These are phyloP conservation scores for Odontesthes bonariensis DNA, from an alignment of 2,113 vertebrate genomes.

Conservation along the genomic window DNA sequence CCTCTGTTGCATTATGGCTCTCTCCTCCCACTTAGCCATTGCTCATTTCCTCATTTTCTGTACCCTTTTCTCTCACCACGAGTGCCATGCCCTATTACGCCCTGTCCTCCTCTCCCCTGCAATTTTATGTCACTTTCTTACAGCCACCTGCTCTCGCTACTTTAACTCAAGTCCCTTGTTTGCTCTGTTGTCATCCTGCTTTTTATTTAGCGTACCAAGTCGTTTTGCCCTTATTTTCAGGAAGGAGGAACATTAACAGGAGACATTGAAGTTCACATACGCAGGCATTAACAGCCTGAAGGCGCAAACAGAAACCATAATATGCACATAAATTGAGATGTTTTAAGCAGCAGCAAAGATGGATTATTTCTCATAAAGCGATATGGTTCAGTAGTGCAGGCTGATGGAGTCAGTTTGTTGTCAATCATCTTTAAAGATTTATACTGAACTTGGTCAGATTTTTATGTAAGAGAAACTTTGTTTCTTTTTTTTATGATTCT, in stretches of 20 bases:
- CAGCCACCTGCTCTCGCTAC: constrained; percentile 44
- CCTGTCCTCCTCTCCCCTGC: constrained; percentile 9
- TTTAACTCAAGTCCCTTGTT: constrained; percentile 5
- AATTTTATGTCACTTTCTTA: constrained; percentile 35
- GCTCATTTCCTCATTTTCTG: constrained; percentile 43
- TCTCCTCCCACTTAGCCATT: constrained; percentile 6
- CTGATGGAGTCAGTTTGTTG: constrained; percentile 2
- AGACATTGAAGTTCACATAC: constrained; percentile 71
- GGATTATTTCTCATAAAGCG: constrained; percentile 52
- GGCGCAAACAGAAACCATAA: constrained; percentile 55
- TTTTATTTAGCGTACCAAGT: constrained; percentile 47
- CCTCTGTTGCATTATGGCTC: constrained; percentile 19
- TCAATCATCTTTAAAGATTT: too few species aligned
- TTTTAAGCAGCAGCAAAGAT: constrained; percentile 48
- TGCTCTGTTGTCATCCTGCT: constrained; percentile 23
- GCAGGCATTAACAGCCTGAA: constrained; percentile 44
- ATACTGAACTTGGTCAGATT: too few species aligned
- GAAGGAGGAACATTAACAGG: constrained; percentile 40
- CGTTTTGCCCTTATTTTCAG: constrained; percentile 51
- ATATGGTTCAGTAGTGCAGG: constrained; percentile 38
- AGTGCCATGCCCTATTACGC: constrained; percentile 31
- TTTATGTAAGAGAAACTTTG: too few species aligned
- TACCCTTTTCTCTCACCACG: constrained; percentile 21
- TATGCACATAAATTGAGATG: constrained; percentile 9
- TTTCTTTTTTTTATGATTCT: too few species aligned